Evolutionary conservation across 2,797 vertebrate genomes (phyloP).

Genomic region (Setipinna tenuifilis): DNA sequence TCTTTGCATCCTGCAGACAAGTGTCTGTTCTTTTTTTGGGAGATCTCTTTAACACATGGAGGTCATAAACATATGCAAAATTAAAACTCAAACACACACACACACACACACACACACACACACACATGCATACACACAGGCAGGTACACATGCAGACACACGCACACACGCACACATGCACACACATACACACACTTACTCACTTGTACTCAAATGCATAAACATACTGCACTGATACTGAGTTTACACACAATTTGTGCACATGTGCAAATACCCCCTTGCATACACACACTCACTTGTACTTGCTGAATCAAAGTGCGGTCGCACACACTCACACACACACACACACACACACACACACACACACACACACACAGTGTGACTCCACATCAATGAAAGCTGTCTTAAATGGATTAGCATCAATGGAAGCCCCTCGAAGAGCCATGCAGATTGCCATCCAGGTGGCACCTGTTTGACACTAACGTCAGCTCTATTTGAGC

Average conservation of each 20-base stretch:
- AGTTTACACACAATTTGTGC: background rate
- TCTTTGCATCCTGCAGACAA: background rate
- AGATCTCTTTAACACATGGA: conserved; percentile 17
- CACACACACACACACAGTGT: background rate
- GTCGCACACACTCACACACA: conserved; percentile 2
- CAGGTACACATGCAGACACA: background rate
- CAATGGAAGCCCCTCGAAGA: conserved; percentile 36
- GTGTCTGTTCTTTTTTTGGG: background rate
- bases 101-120: background rate
- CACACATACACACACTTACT: background rate
- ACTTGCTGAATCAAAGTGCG: too few relatives aligned
- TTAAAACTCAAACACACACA: background rate
- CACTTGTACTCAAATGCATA: conserved; percentile 27
- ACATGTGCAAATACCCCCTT: background rate
- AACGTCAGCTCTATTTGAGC: conserved; percentile 31
- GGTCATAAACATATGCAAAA: background rate
- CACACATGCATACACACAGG: background rate
- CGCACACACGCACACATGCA: conserved; percentile 23
- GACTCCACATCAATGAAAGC: conserved; percentile 19
- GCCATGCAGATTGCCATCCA: conserved; percentile 37
- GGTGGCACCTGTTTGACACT: conserved; percentile 41
- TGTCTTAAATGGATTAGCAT: conserved; percentile 36
- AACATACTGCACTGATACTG: conserved; percentile 37
- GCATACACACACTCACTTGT: background rate
- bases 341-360: conserved; percentile 2